Percentiles rank a stretch among this genome's conserved stretches.
Conservation (phyloP, 2,797 vertebrate species). For the Heterohyrax brucei region DNA sequence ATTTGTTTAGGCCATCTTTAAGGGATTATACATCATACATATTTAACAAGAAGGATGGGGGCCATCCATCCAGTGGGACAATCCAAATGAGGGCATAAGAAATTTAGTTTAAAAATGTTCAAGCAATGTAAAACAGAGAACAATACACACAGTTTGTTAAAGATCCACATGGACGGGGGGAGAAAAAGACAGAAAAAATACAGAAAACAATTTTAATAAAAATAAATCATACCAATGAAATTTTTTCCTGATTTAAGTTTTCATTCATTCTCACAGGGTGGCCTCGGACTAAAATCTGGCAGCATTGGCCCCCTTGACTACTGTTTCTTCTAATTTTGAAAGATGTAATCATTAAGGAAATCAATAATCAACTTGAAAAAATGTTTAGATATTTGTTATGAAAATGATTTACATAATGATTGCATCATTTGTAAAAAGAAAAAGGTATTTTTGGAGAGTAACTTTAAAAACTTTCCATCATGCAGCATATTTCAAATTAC, state of each 20-base stretch:
- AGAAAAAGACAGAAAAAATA: conserved; percentile 21
- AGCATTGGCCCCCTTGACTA: not conserved
- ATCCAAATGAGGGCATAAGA: not conserved
- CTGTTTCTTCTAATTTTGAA: not conserved
- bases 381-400: not conserved
- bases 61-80: not conserved
- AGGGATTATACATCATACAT: not conserved
- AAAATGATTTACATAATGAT: not conserved
- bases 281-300: not conserved
- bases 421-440: not conserved
- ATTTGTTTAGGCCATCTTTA: not conserved
- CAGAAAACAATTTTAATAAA: not conserved
- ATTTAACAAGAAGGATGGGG: not conserved
- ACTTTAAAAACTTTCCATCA: not conserved
- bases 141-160: not conserved
- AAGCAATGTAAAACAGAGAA: conserved; percentile 36
- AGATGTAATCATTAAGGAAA: conserved; percentile 56
- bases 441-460: not conserved
- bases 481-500: not conserved
- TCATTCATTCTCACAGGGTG: not conserved
- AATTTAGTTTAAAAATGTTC: not conserved
- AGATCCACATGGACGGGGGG: not conserved
- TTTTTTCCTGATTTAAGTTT: not conserved
- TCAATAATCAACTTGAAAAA: conserved; percentile 29
- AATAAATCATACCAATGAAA: not conserved